Base-by-base conservation (phyloP, 2,113 vertebrate genomes). In the Nannospalax galili region DNA sequence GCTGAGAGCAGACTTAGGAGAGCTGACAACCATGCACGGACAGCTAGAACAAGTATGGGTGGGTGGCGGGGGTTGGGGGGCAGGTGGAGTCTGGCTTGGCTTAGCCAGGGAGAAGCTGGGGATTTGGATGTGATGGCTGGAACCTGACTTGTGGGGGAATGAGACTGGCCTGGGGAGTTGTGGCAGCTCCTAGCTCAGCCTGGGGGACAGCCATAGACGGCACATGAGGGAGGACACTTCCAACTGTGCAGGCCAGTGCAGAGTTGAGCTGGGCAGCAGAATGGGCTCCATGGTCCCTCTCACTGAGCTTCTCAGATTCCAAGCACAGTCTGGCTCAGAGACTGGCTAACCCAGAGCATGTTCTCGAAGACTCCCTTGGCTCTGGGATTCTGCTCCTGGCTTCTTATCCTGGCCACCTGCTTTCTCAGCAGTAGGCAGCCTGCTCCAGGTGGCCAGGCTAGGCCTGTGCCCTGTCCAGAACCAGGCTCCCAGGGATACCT, bases 21-120 rank as follows among this genome's bases (percentile, higher is more conserved):
- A 82, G 0, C n/a, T 1, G 62, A 78, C 20, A 12, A 58, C 7
- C 22, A 16, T 4, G n/a, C 0, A 0, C 14, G 30, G 70, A 48
- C 75, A n/a, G 69, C 56, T 75, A 64, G 58, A 24, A 35, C 10
- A 56, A 22, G 35, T 20, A 4, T 15, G 30, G 1, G 42, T n/a
- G n/a, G n/a, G n/a, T n/a, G n/a, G n/a, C n/a, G n/a, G n/a, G n/a
- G n/a, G n/a, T n/a, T 56, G 56, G 60, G 24, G 26, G 14, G 30
- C 11, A 48, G 93, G 45, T 1, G 2, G 74, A 42, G 17, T 12
- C 28, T 10, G 40, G 20, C 10, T 14, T 35, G 86, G 84, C 84
- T 72, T 0, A 15, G 42, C 40, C 37, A 62, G 88, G 32, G 42
- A 37, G 40, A 58, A 88, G n/a, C 10, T 62, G 2, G 1, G 20